phyloP scores from a whole-genome alignment of 2,888 invertebrate genomes.

The Idaea biselata region DNA sequence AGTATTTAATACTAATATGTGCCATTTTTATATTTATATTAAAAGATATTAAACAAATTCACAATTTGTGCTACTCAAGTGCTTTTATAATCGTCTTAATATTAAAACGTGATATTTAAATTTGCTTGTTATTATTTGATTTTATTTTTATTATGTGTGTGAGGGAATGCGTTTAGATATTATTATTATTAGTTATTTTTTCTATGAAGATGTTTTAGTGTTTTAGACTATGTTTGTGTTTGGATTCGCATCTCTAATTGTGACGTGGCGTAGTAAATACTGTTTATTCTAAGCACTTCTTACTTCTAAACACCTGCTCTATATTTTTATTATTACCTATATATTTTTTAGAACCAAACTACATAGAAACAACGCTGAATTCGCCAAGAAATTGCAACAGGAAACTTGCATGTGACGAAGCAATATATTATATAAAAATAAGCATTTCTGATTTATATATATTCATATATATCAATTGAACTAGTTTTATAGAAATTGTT shows the following conservation, averaged over 20 bases:
- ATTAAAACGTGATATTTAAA: constrained; percentile 69
- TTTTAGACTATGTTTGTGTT: constrained; percentile 47
- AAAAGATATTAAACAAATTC: constrained; percentile 42
- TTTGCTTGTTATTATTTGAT: constrained; percentile 72
- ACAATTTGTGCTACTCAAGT: constrained; percentile 73
- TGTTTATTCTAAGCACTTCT: not conserved
- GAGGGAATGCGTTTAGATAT: constrained; percentile 47
- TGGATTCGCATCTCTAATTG: constrained; percentile 43
- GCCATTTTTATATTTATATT: constrained; percentile 65
- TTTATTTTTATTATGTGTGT: constrained; percentile 47
- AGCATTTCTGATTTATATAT: constrained; percentile 9
- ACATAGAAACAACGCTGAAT: not conserved
- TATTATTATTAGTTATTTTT: constrained; percentile 27
- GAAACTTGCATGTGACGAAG: constrained; percentile 6
- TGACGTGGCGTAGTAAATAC: constrained; percentile 29
- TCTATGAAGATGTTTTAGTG: constrained; percentile 16
- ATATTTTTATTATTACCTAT: constrained; percentile 4
- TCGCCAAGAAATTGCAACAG: not conserved
- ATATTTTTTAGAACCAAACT: not conserved
- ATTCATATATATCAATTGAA: not conserved
- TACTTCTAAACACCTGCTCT: constrained; percentile 14
- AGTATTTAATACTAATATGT: constrained; percentile 62
- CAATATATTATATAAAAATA: not conserved
- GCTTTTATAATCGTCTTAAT: constrained; percentile 71
- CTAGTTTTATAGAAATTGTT: not conserved